Evolutionary conservation across 2,888 invertebrate genomes (phyloP).

Genomic region (Scaptomyza caliginosa): DNA sequence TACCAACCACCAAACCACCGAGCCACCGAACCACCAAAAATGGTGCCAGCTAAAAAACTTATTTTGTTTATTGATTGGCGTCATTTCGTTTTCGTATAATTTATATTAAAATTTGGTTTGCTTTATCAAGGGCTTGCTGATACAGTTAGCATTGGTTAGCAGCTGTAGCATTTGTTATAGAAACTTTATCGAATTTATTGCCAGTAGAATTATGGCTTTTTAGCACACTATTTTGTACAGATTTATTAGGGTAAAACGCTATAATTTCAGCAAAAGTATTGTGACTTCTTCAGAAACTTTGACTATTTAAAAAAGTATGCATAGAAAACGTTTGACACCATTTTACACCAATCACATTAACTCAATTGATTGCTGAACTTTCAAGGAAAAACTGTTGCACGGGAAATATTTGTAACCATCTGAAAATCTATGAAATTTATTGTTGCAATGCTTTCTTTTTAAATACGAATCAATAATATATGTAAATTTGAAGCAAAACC

Average conservation of each 20-base stretch:
- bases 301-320: no score
- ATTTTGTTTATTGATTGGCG: conserved; percentile 76
- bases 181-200: conserved; percentile 31
- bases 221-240: neutral
- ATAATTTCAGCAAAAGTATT: no score
- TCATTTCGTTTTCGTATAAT: conserved; percentile 63
- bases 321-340: no score
- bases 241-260: neutral
- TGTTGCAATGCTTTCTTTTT: no score
- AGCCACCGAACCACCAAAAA: no score
- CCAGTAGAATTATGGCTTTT: conserved; percentile 31
- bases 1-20: conserved; percentile 8
- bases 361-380: no score
- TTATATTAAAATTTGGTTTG: conserved; percentile 44
- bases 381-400: no score
- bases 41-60: conserved; percentile 65
- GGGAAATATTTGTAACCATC: no score
- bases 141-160: conserved; percentile 23
- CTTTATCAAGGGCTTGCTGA: conserved; percentile 45
- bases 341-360: no score
- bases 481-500: no score
- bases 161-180: conserved; percentile 23
- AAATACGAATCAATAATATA: no score
- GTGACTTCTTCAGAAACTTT: neutral
- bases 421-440: no score